A percentile compares a stretch with the other conserved stretches of the same genome.
Conservation (phyloP, 1,140 invertebrate genomes). For the Cotesia vestalis region DNA sequence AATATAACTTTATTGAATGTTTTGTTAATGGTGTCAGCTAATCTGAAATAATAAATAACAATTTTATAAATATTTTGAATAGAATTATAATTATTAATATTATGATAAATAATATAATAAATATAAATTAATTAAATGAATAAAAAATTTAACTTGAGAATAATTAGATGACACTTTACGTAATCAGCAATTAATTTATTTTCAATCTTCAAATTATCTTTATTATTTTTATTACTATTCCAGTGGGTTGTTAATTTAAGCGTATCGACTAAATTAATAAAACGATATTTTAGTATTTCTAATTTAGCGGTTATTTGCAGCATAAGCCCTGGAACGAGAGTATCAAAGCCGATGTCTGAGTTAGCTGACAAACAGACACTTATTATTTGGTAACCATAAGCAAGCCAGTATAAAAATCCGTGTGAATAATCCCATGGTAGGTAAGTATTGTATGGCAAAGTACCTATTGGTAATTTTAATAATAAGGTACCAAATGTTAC, state of each 20-base stretch:
- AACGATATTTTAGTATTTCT: slow-evolving; percentile 29
- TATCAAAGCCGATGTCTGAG: slow-evolving; percentile 28
- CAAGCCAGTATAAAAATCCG: slow-evolving; percentile 19
- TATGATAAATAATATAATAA: not conserved
- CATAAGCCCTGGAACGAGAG: slow-evolving; percentile 25
- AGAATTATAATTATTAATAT: not conserved
- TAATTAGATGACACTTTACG: slow-evolving; percentile 29
- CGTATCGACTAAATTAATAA: slow-evolving; percentile 9
- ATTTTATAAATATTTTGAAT: not conserved
- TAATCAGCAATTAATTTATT: slow-evolving; percentile 32
- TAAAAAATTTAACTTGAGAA: slow-evolving; percentile 27
- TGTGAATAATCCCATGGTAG: slow-evolving; percentile 28
- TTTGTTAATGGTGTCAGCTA: slow-evolving; percentile 32
- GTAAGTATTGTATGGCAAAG: slow-evolving; percentile 27
- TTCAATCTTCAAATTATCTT: slow-evolving; percentile 6
- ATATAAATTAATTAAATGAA: not conserved
- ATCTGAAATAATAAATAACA: slow-evolving; percentile 22
- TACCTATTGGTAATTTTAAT: slow-evolving; percentile 11
- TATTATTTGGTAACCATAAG: slow-evolving; percentile 30
- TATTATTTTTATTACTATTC: not conserved
- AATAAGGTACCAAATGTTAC: slow-evolving; percentile 25
- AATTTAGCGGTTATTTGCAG: slow-evolving; percentile 29
- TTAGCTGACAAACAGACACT: slow-evolving; percentile 27
- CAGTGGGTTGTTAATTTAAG: not conserved
- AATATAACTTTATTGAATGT: slow-evolving; percentile 30